Evolutionary conservation across 2,888 invertebrate species (phyloP).

Genomic region (Yponomeuta evonymella): DNA sequence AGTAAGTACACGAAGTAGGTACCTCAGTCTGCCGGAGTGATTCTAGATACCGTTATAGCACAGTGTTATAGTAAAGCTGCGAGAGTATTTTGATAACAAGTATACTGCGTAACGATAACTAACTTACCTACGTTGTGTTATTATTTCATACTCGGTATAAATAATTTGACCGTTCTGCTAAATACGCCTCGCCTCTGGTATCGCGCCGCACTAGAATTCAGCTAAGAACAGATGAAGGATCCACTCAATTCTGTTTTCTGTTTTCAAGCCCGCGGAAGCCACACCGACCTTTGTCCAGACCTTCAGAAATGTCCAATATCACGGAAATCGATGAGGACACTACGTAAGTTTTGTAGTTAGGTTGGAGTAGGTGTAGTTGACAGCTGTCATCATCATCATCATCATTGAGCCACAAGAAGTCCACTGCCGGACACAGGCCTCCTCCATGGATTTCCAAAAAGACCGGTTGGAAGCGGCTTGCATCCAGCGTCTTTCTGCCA

Average conservation of each 20-base stretch:
- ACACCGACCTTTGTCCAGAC: constrained; percentile 30
- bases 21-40: not conserved
- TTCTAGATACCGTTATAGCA: not conserved
- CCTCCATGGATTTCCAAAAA: too few relatives aligned
- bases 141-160: too few relatives aligned
- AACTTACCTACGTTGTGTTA: not conserved
- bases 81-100: not conserved
- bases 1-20: not conserved
- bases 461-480: too few relatives aligned
- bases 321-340: constrained; percentile 49
- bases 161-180: too few relatives aligned
- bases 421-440: too few relatives aligned
- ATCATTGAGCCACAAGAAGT: too few relatives aligned
- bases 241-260: not conserved
- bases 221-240: too few relatives aligned
- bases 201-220: too few relatives aligned
- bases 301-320: constrained; percentile 61
- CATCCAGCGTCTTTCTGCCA: too few relatives aligned
- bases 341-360: constrained; percentile 29
- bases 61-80: not conserved
- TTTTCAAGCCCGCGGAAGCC: constrained; percentile 25
- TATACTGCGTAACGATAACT: not conserved
- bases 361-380: too few relatives aligned
- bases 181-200: too few relatives aligned
- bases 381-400: too few relatives aligned